phyloP scores from a whole-genome alignment of 37 sponge, comb jelly and placozoan species.

The Cliona cf. orientalis region DNA sequence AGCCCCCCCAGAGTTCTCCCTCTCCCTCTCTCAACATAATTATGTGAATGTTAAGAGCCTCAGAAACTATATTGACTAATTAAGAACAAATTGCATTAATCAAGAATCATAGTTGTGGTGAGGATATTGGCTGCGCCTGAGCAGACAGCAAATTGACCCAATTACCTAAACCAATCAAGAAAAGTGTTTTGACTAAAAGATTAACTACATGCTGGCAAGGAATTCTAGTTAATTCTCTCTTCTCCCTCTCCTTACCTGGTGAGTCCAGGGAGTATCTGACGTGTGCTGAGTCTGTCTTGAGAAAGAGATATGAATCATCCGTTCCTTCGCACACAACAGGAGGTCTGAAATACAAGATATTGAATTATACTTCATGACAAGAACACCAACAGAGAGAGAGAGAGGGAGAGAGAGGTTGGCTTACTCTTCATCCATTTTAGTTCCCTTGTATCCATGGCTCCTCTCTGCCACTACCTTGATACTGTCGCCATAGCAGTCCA shows the following conservation, averaged over 20 bases:
- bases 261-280: slow-evolving; percentile 45
- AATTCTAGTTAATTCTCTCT: no score
- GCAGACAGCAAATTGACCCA: no score
- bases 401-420: not conserved
- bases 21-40: no score
- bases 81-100: no score
- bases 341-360: not conserved
- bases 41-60: no score
- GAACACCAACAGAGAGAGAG: not conserved
- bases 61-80: no score
- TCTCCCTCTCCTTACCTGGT: slow-evolving; percentile 54
- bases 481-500: slow-evolving; percentile 1
- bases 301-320: slow-evolving; percentile 5
- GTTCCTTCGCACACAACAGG: not conserved
- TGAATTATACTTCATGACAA: not conserved
- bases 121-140: no score
- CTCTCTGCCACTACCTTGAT: slow-evolving; percentile 27
- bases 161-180: no score
- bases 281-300: slow-evolving; percentile 36
- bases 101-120: no score
- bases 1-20: no score
- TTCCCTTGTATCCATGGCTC: slow-evolving; percentile 24
- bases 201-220: no score
- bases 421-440: not conserved
- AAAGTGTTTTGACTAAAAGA: no score